Percentiles rank a stretch among this genome's conserved stretches.
phyloP scores from a whole-genome alignment of 2,113 vertebrate genomes.

The Halichoeres trimaculatus region DNA sequence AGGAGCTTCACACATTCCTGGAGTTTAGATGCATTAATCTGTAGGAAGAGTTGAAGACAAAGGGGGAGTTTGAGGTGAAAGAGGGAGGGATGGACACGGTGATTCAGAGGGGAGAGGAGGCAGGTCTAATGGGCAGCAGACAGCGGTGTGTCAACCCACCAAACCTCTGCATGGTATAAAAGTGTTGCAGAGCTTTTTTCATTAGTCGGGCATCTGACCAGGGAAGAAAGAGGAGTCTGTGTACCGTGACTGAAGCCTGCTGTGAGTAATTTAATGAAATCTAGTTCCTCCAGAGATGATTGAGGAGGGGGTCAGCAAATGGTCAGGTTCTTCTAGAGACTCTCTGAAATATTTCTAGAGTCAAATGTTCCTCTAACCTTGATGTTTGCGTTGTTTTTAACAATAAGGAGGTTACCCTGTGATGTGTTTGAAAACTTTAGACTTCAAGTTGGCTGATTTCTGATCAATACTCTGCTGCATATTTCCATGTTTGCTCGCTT shows the following conservation, averaged over 20 bases:
- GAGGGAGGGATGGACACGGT: slow-evolving; percentile 29
- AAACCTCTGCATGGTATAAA: slow-evolving; percentile 36
- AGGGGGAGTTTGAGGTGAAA: slow-evolving; percentile 5
- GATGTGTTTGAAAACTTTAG: slow-evolving; percentile 1
- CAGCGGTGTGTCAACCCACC: slow-evolving; percentile 26
- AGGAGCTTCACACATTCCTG: background rate
- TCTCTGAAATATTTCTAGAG: background rate
- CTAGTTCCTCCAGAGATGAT: background rate
- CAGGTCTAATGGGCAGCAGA: slow-evolving; percentile 24
- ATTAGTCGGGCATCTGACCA: slow-evolving; percentile 3
- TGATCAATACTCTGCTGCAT: background rate
- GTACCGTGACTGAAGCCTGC: background rate
- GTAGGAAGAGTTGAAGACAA: background rate
- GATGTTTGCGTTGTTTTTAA: background rate
- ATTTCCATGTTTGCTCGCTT: background rate
- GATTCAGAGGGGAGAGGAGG: slow-evolving; percentile 45
- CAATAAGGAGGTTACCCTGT: background rate
- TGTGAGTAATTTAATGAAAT: slow-evolving; percentile 35
- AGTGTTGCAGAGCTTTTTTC: slow-evolving; percentile 19
- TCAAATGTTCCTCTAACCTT: background rate
- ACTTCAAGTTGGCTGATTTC: background rate
- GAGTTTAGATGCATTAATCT: slow-evolving; percentile 13
- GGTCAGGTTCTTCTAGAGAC: background rate
- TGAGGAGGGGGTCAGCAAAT: no score
- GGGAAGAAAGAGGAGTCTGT: slow-evolving; percentile 18